Evolutionary conservation across 2,888 invertebrate species (phyloP).

Genomic region (Pristionchus mayeri): DNA sequence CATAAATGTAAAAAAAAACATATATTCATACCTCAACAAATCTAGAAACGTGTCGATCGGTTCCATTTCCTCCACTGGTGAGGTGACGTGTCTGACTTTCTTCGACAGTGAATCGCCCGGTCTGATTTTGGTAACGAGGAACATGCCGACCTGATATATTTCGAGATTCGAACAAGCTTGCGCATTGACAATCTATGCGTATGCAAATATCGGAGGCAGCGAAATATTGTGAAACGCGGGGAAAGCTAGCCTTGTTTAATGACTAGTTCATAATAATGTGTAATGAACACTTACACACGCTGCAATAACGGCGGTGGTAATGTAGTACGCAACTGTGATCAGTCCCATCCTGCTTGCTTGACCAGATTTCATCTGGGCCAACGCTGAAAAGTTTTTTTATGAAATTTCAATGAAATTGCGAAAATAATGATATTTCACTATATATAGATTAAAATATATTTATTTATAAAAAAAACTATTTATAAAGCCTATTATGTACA

Average conservation of each 20-base stretch:
- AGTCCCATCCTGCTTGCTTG: constrained; percentile 80
- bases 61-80: neutral
- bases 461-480: no score
- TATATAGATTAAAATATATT: neutral
- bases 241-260: no score
- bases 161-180: no score
- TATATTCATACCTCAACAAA: no score
- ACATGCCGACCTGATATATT: neutral
- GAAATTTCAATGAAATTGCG: no score
- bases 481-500: no score
- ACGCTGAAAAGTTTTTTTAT: no score
- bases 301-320: constrained; percentile 82
- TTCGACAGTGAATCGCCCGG: neutral
- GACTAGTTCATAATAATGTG: no score
- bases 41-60: neutral
- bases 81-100: neutral
- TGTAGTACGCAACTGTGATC: constrained; percentile 82
- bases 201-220: no score
- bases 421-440: neutral
- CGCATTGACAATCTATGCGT: no score
- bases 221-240: no score
- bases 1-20: no score
- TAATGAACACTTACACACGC: constrained; percentile 79
- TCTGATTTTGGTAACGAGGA: neutral
- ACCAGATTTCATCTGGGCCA: constrained; percentile 75